phyloP scores from a whole-genome alignment of 2,797 vertebrate genomes.

The Molossus molossus region DNA sequence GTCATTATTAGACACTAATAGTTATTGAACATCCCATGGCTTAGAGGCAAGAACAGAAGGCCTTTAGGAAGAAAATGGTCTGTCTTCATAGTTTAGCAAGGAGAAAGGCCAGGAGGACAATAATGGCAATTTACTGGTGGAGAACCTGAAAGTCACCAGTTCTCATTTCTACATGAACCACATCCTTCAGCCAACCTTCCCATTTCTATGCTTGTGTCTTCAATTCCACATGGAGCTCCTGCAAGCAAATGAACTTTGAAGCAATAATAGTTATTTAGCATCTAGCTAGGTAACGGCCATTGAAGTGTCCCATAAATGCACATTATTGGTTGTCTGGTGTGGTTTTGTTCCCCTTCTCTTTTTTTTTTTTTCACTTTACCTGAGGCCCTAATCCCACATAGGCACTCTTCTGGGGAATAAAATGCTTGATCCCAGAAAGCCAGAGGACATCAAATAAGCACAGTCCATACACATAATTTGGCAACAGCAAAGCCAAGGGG shows the following conservation, averaged over 20 bases:
- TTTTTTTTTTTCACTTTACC: neutral
- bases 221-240: neutral
- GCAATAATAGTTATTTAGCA: neutral
- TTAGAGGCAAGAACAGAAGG: conserved; percentile 52
- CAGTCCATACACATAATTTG: neutral
- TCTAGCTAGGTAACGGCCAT: neutral
- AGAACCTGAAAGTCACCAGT: conserved; percentile 15
- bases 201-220: neutral
- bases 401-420: neutral
- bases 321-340: neutral
- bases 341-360: neutral
- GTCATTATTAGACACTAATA: conserved; percentile 77
- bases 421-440: neutral
- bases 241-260: neutral
- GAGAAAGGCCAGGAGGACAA: conserved; percentile 15
- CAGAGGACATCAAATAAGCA: conserved; percentile 14
- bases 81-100: neutral
- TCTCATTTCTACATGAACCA: neutral
- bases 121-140: neutral
- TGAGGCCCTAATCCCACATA: neutral
- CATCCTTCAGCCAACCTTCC: neutral
- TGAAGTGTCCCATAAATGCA: neutral
- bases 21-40: conserved; percentile 70
- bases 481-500: neutral
- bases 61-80: conserved; percentile 72